Conservation (phyloP, 2,113 vertebrate genomes). For the Nematolebias whitei region DNA sequence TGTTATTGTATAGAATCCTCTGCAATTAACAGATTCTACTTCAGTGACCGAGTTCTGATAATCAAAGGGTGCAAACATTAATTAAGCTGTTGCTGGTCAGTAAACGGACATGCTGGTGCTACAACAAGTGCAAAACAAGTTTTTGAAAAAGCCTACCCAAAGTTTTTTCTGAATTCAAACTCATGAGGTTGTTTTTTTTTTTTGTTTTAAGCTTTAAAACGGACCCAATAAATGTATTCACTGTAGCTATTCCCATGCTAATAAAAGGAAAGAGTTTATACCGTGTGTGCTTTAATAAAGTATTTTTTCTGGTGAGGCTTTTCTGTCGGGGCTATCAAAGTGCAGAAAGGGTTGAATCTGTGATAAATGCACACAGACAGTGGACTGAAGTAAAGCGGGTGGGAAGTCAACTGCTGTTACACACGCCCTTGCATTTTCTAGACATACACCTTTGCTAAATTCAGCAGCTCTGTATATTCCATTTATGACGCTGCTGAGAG, state of each 20-base stretch:
- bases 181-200: conserved; percentile 60
- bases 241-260: conserved; percentile 60
- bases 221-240: conserved; percentile 56
- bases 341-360: conserved; percentile 52
- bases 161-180: conserved; percentile 63
- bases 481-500: conserved; percentile 41
- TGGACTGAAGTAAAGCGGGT: conserved; percentile 58
- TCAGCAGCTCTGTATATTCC: conserved; percentile 43
- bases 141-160: conserved; percentile 14
- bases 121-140: too few relatives aligned
- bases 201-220: conserved; percentile 24
- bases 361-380: conserved; percentile 64
- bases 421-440: conserved; percentile 57
- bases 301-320: conserved; percentile 69
- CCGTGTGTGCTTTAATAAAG: conserved; percentile 61
- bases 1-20: too few relatives aligned
- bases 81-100: too few relatives aligned
- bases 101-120: too few relatives aligned
- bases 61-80: too few relatives aligned
- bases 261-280: conserved; percentile 69
- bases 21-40: too few relatives aligned
- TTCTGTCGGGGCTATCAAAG: conserved; percentile 71
- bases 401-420: conserved; percentile 38
- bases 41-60: too few relatives aligned
- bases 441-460: conserved; percentile 51